Base-by-base conservation (phyloP, 2,888 invertebrate species). In the Brachyopa scutellaris region DNA sequence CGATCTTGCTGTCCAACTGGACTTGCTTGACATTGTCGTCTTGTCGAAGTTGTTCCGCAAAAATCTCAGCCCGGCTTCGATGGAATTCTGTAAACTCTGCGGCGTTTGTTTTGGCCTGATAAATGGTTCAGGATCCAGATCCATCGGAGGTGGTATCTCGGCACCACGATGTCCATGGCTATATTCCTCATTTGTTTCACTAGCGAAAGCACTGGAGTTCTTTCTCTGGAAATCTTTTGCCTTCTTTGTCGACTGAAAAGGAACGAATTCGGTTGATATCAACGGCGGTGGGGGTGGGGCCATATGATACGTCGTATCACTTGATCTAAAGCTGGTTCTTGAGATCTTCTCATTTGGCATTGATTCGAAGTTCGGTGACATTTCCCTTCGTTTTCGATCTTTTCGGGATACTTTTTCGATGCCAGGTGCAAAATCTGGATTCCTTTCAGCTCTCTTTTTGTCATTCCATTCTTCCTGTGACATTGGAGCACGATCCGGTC, bases 381-480 rank as follows among this genome's bases (percentile, higher is more conserved):
- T 13, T 0, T 29, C 15, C 31, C n/a, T 64, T 21, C 72, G 53
- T 40, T 67, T 69, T 0, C 53, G 55, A 2, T 67, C 61, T 8
- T 19, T 40, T 8, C 49, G 31, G 11, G 66, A 23, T 13, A 76
- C 40, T 19, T 59, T 51, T 11, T 88, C 87, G 0, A 84, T 62
- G 2, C 85, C 51, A 2, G 97, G 97, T 0, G 96, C 97, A 90
- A 97, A 97, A 88, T 97, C 96, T 0, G 92, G 87, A 19, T 92
- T 91, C 84, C 97, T 92, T 87, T 95, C 94, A 61, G 91, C 91
- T 84, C 97, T 92, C 88, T 95, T 93, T 86, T 95, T 94, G 26
- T 89, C 88, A 74, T 90, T 90, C 90, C 90, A 91, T 72, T 90
- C 86, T 55, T 88, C 89, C 69, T 90, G 90, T 1, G 90, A 88